Evolutionary conservation across 2,113 vertebrate genomes (phyloP).

Genomic region (Anser cygnoides): DNA sequence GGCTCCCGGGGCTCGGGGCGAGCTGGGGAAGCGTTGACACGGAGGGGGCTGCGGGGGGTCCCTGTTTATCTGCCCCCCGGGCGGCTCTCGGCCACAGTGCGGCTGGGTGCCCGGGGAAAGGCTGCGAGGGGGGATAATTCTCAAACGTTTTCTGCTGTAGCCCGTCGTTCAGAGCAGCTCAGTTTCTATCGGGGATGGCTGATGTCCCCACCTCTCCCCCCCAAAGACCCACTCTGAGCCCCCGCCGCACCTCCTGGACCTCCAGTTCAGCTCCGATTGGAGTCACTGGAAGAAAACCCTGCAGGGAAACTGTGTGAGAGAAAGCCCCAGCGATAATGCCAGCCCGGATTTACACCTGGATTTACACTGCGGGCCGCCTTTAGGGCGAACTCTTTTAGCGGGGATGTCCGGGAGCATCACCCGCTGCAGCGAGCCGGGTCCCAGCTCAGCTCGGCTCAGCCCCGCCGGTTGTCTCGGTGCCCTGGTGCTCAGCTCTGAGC

Average conservation of each 20-base stretch:
- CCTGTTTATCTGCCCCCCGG: too few species aligned
- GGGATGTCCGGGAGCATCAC: neutral
- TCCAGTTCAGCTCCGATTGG: neutral
- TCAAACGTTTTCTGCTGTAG: neutral
- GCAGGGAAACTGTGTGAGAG: neutral
- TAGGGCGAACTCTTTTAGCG: neutral
- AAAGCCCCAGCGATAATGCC: neutral
- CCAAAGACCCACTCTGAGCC: neutral
- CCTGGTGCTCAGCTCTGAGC: neutral
- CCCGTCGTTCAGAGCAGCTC: neutral
- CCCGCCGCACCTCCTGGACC: neutral
- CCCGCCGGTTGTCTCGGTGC: neutral
- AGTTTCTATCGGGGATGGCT: neutral
- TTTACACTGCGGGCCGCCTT: neutral
- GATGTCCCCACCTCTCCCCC: neutral
- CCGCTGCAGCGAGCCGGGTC: neutral
- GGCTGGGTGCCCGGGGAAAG: neutral
- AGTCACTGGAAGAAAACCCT: neutral
- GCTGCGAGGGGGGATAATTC: neutral
- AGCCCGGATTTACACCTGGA: neutral
- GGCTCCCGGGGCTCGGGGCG: neutral
- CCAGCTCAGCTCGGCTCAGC: neutral
- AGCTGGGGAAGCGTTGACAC: neutral
- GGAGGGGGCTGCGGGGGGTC: neutral
- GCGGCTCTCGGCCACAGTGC: too few species aligned